These are phyloP conservation scores for Trididemnum nubilum DNA, from an alignment of 23 tunicate genomes.

Conservation along the genomic window DNA sequence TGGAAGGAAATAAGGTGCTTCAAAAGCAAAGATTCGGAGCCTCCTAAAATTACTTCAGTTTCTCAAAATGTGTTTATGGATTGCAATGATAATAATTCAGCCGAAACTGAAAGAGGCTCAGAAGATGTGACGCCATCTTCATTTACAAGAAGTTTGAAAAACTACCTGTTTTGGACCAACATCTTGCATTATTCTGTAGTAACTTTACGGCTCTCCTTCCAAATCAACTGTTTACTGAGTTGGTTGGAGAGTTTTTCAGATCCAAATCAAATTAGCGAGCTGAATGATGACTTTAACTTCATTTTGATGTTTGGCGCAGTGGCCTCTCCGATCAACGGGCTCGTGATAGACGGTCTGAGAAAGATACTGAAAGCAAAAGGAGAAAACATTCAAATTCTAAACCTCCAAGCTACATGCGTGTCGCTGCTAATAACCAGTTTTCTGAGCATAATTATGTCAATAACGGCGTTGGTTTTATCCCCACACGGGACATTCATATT, in stretches of 20 bases:
- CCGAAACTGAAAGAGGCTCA: not conserved
- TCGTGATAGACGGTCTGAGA: slow-evolving; percentile 9
- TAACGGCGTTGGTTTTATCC: not conserved
- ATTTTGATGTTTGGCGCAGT: slow-evolving; percentile 11
- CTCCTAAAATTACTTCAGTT: not conserved
- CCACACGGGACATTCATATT: slow-evolving; percentile 10
- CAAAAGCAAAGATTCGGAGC: too few relatives aligned
- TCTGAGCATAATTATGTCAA: slow-evolving; percentile 9
- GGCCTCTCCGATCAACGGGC: slow-evolving; percentile 27
- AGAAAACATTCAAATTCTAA: not conserved
- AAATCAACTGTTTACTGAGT: not conserved
- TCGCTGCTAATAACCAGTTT: slow-evolving; percentile 17
- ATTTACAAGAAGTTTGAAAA: not conserved
- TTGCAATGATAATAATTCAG: not conserved
- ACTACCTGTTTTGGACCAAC: slow-evolving; percentile 35
- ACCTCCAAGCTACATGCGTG: not conserved
- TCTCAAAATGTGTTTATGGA: too few relatives aligned
- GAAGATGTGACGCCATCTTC: not conserved
- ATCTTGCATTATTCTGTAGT: slow-evolving; percentile 7
- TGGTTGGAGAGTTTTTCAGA: slow-evolving; percentile 15
- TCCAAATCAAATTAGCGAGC: not conserved
- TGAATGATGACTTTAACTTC: slow-evolving; percentile 19
- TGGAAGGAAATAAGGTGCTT: slow-evolving; percentile 10
- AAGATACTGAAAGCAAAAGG: slow-evolving; percentile 2
- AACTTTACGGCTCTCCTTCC: slow-evolving; percentile 6